Conservation (phyloP, 2,888 invertebrate species). For the Amphiduros pacificus region DNA sequence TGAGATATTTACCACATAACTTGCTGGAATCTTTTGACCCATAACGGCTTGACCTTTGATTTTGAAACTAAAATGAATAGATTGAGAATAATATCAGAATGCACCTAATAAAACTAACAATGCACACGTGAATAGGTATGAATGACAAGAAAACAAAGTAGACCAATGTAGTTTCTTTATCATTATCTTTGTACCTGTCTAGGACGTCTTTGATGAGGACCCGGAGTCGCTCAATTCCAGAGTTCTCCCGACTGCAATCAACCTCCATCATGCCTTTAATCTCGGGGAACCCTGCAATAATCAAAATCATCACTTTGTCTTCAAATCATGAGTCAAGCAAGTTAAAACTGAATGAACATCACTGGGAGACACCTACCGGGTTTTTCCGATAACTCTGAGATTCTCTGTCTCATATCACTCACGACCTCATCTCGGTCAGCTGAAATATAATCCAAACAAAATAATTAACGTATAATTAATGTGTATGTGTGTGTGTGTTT, state of each 20-base stretch:
- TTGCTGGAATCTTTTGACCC: constrained; percentile 53
- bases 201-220: constrained; percentile 40
- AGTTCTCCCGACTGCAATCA: constrained; percentile 41
- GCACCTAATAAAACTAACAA: too few species aligned
- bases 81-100: neutral
- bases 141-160: too few species aligned
- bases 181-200: constrained; percentile 44
- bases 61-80: constrained; percentile 35
- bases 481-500: too few species aligned
- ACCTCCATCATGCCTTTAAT: constrained; percentile 37
- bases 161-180: too few species aligned
- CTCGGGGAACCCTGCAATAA: constrained; percentile 41
- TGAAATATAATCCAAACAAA: too few species aligned
- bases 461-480: too few species aligned
- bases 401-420: constrained; percentile 32
- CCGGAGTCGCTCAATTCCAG: constrained; percentile 40
- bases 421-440: constrained; percentile 23
- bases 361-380: too few species aligned
- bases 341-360: neutral
- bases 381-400: constrained; percentile 36
- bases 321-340: neutral
- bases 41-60: constrained; percentile 46
- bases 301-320: neutral
- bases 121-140: too few species aligned
- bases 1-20: constrained; percentile 47